These are phyloP conservation scores for Drosophila macrothrix DNA, from an alignment of 2,888 invertebrate genomes.

Conservation along the genomic window DNA sequence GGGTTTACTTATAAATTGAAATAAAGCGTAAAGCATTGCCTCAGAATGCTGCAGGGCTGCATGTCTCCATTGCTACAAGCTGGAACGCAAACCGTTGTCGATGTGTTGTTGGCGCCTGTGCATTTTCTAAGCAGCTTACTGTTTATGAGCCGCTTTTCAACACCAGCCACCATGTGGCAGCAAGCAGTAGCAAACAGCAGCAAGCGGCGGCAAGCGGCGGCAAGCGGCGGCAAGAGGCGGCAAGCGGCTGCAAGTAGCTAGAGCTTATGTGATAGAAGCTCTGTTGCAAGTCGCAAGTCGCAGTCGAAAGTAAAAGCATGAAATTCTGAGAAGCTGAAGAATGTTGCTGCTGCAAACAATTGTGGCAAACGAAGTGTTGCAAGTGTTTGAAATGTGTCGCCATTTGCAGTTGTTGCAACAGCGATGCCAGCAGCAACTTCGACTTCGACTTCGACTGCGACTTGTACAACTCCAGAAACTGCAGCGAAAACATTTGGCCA, in stretches of 20 bases:
- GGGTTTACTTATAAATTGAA: conserved; percentile 73
- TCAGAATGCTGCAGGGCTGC: conserved; percentile 28
- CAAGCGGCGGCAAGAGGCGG: conserved; percentile 5
- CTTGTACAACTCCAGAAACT: conserved; percentile 44
- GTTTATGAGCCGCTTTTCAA: conserved; percentile 76
- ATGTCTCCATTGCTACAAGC: not conserved
- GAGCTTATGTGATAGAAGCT: conserved; percentile 30
- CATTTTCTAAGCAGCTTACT: conserved; percentile 74
- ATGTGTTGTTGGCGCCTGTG: conserved; percentile 55
- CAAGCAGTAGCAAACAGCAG: not conserved
- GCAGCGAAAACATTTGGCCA: conserved; percentile 56
- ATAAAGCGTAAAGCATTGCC: conserved; percentile 67
- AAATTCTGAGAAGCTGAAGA: conserved; percentile 8
- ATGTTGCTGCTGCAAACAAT: conserved; percentile 51
- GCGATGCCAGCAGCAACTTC: conserved; percentile 15
- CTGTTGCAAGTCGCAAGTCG: conserved; percentile 7
- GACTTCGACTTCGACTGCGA: conserved; percentile 27
- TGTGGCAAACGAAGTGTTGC: conserved; percentile 59
- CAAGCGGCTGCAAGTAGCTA: conserved; percentile 9
- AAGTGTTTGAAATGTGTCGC: conserved; percentile 73
- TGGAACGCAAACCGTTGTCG: conserved; percentile 41
- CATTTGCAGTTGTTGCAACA: conserved; percentile 58
- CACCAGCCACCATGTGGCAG: conserved; percentile 43
- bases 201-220: conserved; percentile 2
- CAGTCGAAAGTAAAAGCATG: conserved; percentile 41